A percentile compares a stretch with the other conserved stretches of the same genome.
phyloP scores from a whole-genome alignment of 2,888 invertebrate species.

The Nebria brevicollis region DNA sequence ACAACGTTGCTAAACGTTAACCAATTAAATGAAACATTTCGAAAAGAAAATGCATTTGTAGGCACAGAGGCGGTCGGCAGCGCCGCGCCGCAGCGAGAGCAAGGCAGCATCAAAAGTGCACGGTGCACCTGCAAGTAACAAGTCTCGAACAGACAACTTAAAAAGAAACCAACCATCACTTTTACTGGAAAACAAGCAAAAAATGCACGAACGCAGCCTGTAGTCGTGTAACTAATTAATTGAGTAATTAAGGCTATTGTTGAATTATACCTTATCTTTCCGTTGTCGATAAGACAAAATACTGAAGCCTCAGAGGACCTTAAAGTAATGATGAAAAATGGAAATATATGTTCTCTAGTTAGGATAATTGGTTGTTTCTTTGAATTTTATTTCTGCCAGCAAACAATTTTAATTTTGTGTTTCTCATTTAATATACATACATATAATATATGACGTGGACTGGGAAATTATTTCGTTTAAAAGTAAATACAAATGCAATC shows the following conservation, averaged over 20 bases:
- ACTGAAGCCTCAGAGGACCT: not conserved
- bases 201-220: slow-evolving; percentile 16
- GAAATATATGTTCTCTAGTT: not conserved
- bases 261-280: slow-evolving; percentile 21
- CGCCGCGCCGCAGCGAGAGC: not conserved
- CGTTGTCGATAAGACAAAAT: slow-evolving; percentile 3
- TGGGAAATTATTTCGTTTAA: no score
- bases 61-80: no score
- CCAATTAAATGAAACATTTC: slow-evolving; percentile 21
- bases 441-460: no score
- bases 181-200: slow-evolving; percentile 19
- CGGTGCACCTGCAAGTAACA: slow-evolving; percentile 37
- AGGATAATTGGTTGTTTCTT: not conserved
- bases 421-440: not conserved
- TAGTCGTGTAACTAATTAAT: slow-evolving; percentile 40
- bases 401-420: not conserved
- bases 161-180: slow-evolving; percentile 8
- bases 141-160: not conserved
- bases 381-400: not conserved
- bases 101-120: not conserved
- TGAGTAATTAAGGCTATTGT: slow-evolving; percentile 41
- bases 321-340: not conserved
- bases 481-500: no score
- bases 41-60: slow-evolving; percentile 10
- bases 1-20: slow-evolving; percentile 13